Evolutionary conservation across 2,797 vertebrate species (phyloP), one percentile per base, ranked within the genome.

Genomic region (Myotis findleyi): DNA sequence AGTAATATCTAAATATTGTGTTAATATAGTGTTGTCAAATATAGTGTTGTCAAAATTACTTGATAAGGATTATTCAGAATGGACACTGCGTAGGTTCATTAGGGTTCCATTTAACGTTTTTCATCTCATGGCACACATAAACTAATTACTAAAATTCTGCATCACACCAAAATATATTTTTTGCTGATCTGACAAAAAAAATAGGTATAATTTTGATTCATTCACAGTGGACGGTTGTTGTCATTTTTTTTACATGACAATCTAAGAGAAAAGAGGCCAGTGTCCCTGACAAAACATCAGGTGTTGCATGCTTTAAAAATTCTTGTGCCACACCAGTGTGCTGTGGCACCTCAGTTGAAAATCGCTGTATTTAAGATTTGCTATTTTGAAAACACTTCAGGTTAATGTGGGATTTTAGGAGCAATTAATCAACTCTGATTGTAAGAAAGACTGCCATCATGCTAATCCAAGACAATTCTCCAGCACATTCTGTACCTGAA

Each of bases 371-470:
- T 75, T 89, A 89, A 62, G 73, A 89, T 73, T 6, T 57, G 20
- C 6, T 27, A 62, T 73, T 83, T 87, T 83, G 25, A 2, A 75
- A 75, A 51, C 16, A 33, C 49, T 94, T 87, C 33, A 87, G 10
- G 44, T 90, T 83, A 75, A 90, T 47, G 27, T 64, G 33, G 36
- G 83, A 69, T n/a, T 69, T 97, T 75, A 73, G 36, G 23, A 82
- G 53, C 25, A 27, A 62, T 83, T 95, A 89, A 87, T 87, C 69
- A 41, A 33, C n/a, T 72, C 84, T 89, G 41, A 55, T 79, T 83
- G 38, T 14, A 83, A 68, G 27, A 87, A 82, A 71, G 11, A 75
- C 30, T 68, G 3, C 79, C 68, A 94, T 92, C 25, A 44, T 64
- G 66, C 47, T 82, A 53, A 82, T 69, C 33, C n/a, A 49, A 69